Evolutionary conservation across 2,888 invertebrate species (phyloP).

Genomic region (Eulithis prunata): DNA sequence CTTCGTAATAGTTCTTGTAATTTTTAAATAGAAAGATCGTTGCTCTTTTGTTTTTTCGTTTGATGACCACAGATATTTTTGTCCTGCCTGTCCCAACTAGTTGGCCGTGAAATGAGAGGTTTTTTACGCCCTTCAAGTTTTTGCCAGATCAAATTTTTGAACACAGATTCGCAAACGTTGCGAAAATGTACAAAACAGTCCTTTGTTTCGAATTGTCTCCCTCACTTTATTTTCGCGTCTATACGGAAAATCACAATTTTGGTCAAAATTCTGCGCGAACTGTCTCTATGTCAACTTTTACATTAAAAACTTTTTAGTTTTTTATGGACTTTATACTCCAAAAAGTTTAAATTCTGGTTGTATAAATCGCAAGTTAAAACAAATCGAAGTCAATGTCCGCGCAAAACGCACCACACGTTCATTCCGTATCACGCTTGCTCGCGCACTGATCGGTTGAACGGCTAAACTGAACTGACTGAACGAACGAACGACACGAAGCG

Average conservation of each 20-base stretch:
- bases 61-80: slow-evolving; percentile 73
- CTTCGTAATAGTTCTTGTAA: slow-evolving; percentile 66
- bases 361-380: slow-evolving; percentile 78
- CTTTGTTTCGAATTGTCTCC: slow-evolving; percentile 81
- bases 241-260: slow-evolving; percentile 81
- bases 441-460: slow-evolving; percentile 74
- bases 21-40: slow-evolving; percentile 63
- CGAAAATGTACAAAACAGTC: slow-evolving; percentile 85
- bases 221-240: slow-evolving; percentile 78
- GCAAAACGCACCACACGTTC: slow-evolving; percentile 84
- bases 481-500: slow-evolving; percentile 12
- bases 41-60: slow-evolving; percentile 79
- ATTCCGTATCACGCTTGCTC: slow-evolving; percentile 84
- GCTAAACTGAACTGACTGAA: slow-evolving; percentile 7
- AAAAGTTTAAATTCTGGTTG: slow-evolving; percentile 75
- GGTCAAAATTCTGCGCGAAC: slow-evolving; percentile 82
- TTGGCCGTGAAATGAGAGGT: slow-evolving; percentile 70
- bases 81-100: slow-evolving; percentile 68
- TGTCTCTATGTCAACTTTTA: slow-evolving; percentile 68
- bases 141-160: slow-evolving; percentile 75
- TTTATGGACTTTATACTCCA: slow-evolving; percentile 77
- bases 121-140: slow-evolving; percentile 62
- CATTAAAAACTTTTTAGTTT: slow-evolving; percentile 69
- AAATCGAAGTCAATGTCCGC: slow-evolving; percentile 82
- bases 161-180: slow-evolving; percentile 82